Conservation (phyloP, 2,888 invertebrate genomes). For the Volucella inanis region DNA sequence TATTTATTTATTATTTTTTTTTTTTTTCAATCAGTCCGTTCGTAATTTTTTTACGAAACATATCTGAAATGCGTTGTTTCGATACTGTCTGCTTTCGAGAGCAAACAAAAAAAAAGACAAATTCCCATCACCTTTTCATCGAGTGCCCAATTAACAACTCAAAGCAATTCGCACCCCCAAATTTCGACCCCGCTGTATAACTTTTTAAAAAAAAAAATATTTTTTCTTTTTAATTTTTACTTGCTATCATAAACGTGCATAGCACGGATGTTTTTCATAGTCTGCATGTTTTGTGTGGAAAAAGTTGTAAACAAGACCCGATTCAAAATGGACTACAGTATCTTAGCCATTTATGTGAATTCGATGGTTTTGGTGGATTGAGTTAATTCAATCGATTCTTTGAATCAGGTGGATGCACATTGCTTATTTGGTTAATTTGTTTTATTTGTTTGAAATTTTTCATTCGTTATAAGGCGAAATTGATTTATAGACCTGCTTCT, state of each 20-base stretch:
- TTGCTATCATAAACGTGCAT: conserved; percentile 31
- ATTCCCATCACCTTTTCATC: conserved; percentile 26
- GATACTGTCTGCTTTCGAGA: background rate
- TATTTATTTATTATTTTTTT: conserved; percentile 12
- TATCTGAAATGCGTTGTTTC: conserved; percentile 1
- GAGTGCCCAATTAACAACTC: conserved; percentile 44
- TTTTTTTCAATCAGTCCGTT: background rate
- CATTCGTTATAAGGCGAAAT: conserved; percentile 30
- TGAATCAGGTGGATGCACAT: too few species aligned
- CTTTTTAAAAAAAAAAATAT: conserved; percentile 3
- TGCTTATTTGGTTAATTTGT: conserved; percentile 49
- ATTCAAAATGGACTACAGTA: conserved; percentile 5
- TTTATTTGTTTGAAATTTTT: conserved; percentile 34
- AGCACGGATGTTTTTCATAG: conserved; percentile 50
- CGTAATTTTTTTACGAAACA: conserved; percentile 5
- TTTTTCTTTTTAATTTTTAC: conserved; percentile 12
- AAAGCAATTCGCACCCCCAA: conserved; percentile 37
- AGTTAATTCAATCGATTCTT: too few species aligned
- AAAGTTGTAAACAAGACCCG: conserved; percentile 43
- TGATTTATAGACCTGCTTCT: conserved; percentile 42
- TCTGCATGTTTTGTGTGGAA: conserved; percentile 43
- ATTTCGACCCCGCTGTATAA: conserved; percentile 21
- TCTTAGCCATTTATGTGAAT: conserved; percentile 37
- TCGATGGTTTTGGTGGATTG: background rate
- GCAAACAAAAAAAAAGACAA: background rate